Base-by-base conservation (phyloP, 2,888 invertebrate genomes). In the Eutolmus rufibarbis region DNA sequence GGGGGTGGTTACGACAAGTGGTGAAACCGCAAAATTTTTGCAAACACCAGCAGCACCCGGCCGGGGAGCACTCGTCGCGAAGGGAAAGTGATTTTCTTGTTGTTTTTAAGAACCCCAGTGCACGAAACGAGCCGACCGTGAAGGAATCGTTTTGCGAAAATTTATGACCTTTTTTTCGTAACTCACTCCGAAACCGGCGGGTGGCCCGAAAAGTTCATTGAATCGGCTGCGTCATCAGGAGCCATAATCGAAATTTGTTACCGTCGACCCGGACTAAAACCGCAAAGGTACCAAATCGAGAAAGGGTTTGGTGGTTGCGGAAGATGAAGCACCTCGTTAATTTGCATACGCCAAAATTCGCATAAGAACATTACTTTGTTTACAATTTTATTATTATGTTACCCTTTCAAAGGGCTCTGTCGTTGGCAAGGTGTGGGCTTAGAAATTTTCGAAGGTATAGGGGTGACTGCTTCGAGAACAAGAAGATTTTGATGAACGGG, bases 351-450 rank as follows among this genome's bases (percentile, higher is more conserved):
- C 23, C 51, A 5, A 79, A 46, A 79, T 51, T 28, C 79, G 31
- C 16, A 79, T 51, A 46, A 51, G 51, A 14, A 79, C 51, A 23
- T 79, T 79, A 79, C 31, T 79, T 46, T 79, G 51, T 79, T 79
- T 79, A 46, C 79, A 79, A 78, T 79, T 46, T 51, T 79, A 23
- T 79, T 79, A 79, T 79, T 79, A 51, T 28, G 51, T 51, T 79
- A 79, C 79, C 79, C 51, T 23, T 79, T 28, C 16, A 12, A 28
- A 51, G 23, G 28, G n/a, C 51, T 7, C 79, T 31, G 51, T 9
- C 9, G 66, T 46, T 46, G 1, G 1, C 43, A 46, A 46, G 79
- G 28, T 46, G 79, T 12, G 14, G 46, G 79, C 46, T 79, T 46
- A 46, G 40, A 14, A 79, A 79, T 79, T 34, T 79, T 23, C 28